Evolutionary conservation across 2,797 vertebrate genomes (phyloP).

Genomic region (Lophius americanus): DNA sequence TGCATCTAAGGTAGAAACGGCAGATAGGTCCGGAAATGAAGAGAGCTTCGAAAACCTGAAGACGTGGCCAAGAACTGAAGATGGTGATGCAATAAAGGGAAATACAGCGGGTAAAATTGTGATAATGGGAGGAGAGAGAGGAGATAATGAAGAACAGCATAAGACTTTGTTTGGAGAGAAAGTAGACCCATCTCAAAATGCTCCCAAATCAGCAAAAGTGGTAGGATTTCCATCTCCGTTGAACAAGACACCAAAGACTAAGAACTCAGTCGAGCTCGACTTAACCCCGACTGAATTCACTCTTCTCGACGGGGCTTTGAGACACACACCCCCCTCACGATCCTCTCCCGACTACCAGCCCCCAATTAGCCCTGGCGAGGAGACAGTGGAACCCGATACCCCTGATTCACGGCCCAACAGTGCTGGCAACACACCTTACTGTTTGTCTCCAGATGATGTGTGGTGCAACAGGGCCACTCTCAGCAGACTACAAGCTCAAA

Average conservation of each 20-base stretch:
- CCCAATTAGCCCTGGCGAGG: constrained; percentile 84
- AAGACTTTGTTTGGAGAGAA: constrained; percentile 6
- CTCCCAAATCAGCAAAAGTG: constrained; percentile 64
- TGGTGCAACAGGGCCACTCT: constrained; percentile 76
- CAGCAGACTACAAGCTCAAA: constrained; percentile 72
- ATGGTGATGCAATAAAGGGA: constrained; percentile 13
- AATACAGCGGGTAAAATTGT: constrained; percentile 14
- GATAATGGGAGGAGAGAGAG: constrained; percentile 47
- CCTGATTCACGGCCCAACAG: constrained; percentile 83
- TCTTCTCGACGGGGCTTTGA: constrained; percentile 79
- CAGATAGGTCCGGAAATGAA: constrained; percentile 43
- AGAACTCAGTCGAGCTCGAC: constrained; percentile 80
- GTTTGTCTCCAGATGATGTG: constrained; percentile 83
- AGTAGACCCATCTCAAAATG: constrained; percentile 26
- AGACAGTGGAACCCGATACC: constrained; percentile 83
- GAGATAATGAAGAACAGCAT: constrained; percentile 28
- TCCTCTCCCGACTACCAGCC: constrained; percentile 78
- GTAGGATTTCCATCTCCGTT: constrained; percentile 76
- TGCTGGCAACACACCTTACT: constrained; percentile 85
- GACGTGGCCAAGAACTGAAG: constrained; percentile 20
- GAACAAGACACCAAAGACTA: constrained; percentile 79
- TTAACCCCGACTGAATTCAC: constrained; percentile 83
- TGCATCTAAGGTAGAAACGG: constrained; percentile 18
- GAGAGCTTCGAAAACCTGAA: constrained; percentile 21
- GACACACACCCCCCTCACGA: constrained; percentile 70